Percentiles rank a stretch among this genome's conserved stretches.
phyloP scores from a whole-genome alignment of 2,888 invertebrate species.

The Timandra comae region DNA sequence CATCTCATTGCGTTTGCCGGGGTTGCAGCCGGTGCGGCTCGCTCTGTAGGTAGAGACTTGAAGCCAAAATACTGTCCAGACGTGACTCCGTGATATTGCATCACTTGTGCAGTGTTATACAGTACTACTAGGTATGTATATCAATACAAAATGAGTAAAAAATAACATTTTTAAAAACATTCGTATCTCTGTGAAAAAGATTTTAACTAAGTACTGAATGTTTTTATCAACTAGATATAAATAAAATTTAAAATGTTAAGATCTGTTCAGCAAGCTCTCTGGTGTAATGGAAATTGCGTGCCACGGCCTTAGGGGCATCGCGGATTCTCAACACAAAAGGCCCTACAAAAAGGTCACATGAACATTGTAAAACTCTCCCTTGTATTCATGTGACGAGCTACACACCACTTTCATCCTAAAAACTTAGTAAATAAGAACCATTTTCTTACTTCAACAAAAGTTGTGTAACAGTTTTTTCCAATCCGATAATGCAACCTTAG shows the following conservation, averaged over 20 bases:
- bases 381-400: conserved; percentile 42
- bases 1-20: conserved; percentile 27
- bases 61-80: conserved; percentile 45
- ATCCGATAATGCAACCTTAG: conserved; percentile 76
- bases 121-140: no score
- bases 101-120: no score
- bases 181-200: no score
- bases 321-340: conserved; percentile 69
- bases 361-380: conserved; percentile 73
- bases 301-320: conserved; percentile 63
- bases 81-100: conserved; percentile 51
- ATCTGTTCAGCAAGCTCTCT: conserved; percentile 58
- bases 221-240: no score
- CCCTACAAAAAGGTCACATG: conserved; percentile 75
- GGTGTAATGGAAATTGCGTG: conserved; percentile 73
- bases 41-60: conserved; percentile 19
- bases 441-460: conserved; percentile 35
- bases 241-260: conserved; percentile 43
- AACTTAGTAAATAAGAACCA: conserved; percentile 32
- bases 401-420: conserved; percentile 48
- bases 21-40: conserved; percentile 27
- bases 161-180: no score
- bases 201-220: no score
- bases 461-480: conserved; percentile 72
- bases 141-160: no score